Evolutionary conservation across 2,113 vertebrate species (phyloP), one percentile per base, ranked within the genome.

Genomic region (Lophura nycthemera): DNA sequence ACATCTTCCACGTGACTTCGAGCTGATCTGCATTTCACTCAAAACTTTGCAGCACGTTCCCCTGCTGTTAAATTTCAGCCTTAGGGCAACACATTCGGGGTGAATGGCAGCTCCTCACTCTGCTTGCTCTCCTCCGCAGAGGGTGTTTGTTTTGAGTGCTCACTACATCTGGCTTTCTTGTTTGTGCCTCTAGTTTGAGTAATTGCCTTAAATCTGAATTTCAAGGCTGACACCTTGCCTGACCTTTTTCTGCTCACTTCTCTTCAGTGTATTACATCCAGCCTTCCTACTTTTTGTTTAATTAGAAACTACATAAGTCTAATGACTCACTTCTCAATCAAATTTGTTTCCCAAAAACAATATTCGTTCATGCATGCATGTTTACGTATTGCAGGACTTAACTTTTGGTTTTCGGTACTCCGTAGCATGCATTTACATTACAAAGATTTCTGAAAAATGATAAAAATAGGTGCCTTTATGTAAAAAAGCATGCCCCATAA

Each of bases 141-240:
- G 43, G n/a, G 76, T 72, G 64, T 93, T 92, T 94, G 54, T 95
- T 79, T 72, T 73, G 69, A 67, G 80, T 47, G 18, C 42, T 80
- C 64, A 24, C 82, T 93, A 86, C 86, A 64, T 92, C 80, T 75
- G 70, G 29, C 76, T 93, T 89, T 91, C 52, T 70, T 79, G 52
- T 88, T 94, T 87, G 27, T 77, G 38, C 73, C 60, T 90, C 94
- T 88, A 43, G 66, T 93, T 88, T 91, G 83, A 84, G 56, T 90
- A 95, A 96, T 92, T 97, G 77, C 86, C 92, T 96, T 95, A 88
- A 88, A 95, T 95, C 94, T 94, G 73, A 94, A 91, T 88, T 95
- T 97, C 94, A 96, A 95, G 94, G 90, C 85, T 92, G 64, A 90
- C 86, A 94, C 29, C 2, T 25, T 80, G n/a, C 43, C 73, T 70